phyloP scores from a whole-genome alignment of 1,140 invertebrate genomes.

The Apis laboriosa region DNA sequence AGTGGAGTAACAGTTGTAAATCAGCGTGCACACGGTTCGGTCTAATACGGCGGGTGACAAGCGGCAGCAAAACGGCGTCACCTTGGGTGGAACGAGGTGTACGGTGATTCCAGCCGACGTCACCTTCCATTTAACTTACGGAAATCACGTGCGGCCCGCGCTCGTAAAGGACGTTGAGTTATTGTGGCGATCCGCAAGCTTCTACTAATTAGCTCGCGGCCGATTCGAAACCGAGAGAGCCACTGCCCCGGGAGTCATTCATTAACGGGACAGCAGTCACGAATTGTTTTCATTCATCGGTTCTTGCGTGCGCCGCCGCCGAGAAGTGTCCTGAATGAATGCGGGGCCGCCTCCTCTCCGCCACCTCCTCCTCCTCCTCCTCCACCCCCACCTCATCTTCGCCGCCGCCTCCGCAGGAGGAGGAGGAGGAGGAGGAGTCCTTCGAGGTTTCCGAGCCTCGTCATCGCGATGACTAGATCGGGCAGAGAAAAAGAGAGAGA shows the following conservation, averaged over 20 bases:
- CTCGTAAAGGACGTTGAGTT: slow-evolving; percentile 74
- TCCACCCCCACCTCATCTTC: neutral
- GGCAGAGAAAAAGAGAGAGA: slow-evolving; percentile 17
- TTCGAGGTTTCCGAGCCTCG: neutral
- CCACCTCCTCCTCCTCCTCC: neutral
- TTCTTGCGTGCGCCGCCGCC: slow-evolving; percentile 61
- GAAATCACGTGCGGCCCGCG: slow-evolving; percentile 69
- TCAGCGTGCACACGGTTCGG: slow-evolving; percentile 32
- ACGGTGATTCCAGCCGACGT: slow-evolving; percentile 68
- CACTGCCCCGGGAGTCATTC: slow-evolving; percentile 73
- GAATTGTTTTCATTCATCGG: slow-evolving; percentile 79
- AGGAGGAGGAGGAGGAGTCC: slow-evolving; percentile 1
- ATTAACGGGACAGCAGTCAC: slow-evolving; percentile 71
- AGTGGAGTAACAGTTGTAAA: slow-evolving; percentile 29
- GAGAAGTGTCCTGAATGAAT: slow-evolving; percentile 69
- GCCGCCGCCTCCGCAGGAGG: neutral
- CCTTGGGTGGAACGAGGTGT: slow-evolving; percentile 59
- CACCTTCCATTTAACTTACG: slow-evolving; percentile 66
- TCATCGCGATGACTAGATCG: slow-evolving; percentile 22
- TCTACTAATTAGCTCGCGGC: slow-evolving; percentile 77
- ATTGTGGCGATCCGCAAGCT: slow-evolving; percentile 68
- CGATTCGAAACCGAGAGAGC: slow-evolving; percentile 75
- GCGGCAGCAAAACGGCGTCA: slow-evolving; percentile 52
- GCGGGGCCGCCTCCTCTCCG: slow-evolving; percentile 12
- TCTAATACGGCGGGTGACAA: slow-evolving; percentile 46